Conservation (phyloP, 2,888 invertebrate genomes). For the Tryphoninae sp. region DNA sequence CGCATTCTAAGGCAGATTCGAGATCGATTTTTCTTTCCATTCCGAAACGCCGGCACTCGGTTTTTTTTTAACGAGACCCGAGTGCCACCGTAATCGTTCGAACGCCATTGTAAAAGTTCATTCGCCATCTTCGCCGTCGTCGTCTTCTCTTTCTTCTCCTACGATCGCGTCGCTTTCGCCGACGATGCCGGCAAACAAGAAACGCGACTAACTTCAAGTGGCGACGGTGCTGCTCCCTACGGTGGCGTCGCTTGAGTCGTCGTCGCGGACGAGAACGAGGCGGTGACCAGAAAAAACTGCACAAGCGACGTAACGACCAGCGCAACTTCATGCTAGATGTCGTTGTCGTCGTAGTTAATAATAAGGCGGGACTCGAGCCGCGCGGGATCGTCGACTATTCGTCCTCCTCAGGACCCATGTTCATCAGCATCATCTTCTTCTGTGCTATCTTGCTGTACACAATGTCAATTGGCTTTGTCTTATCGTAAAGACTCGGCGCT, state of each 20-base stretch:
- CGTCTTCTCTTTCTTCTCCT: constrained; percentile 57
- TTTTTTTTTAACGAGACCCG: constrained; percentile 22
- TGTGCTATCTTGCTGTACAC: constrained; percentile 95
- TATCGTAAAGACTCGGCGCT: constrained; percentile 96
- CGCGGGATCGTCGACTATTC: constrained; percentile 80
- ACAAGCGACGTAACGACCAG: constrained; percentile 8
- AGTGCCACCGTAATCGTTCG: constrained; percentile 23
- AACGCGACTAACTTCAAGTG: constrained; percentile 14
- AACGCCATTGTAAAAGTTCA: constrained; percentile 27
- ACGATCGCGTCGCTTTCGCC: constrained; percentile 62
- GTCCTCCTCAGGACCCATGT: constrained; percentile 90
- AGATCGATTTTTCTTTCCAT: constrained; percentile 36
- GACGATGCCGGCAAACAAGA: constrained; percentile 34
- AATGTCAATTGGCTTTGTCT: constrained; percentile 94
- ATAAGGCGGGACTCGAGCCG: constrained; percentile 67
- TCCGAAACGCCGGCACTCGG: not conserved
- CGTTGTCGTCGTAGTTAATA: constrained; percentile 29
- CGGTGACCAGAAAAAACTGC: constrained; percentile 3
- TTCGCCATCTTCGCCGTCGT: constrained; percentile 50
- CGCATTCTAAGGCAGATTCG: constrained; percentile 32
- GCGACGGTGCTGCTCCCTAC: constrained; percentile 25
- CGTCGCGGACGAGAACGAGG: constrained; percentile 26
- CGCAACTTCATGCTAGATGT: constrained; percentile 19
- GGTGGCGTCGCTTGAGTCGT: constrained; percentile 5
- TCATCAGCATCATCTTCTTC: constrained; percentile 93